phyloP scores from a whole-genome alignment of 2,113 vertebrate species.

The Halichoerus grypus region DNA sequence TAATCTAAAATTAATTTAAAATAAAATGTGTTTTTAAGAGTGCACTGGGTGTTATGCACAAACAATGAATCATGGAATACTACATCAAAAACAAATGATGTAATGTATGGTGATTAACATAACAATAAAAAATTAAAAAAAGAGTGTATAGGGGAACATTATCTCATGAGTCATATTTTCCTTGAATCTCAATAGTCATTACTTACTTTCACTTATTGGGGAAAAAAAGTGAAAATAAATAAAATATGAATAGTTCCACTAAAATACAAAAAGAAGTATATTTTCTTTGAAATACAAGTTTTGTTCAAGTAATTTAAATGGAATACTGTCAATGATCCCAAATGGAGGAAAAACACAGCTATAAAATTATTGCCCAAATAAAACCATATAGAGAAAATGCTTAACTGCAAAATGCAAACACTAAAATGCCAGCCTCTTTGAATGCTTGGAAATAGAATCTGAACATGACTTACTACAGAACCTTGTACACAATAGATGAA shows the following conservation, averaged over 20 bases:
- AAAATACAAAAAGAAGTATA: neutral
- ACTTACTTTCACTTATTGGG: neutral
- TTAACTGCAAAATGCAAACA: neutral
- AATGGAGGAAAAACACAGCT: neutral
- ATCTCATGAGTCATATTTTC: neutral
- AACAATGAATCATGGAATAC: too few species aligned
- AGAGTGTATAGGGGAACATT: neutral
- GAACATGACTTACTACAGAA: neutral
- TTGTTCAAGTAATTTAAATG: slow-evolving; percentile 22
- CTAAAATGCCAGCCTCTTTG: neutral
- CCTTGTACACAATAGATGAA: neutral
- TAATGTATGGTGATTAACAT: too few species aligned
- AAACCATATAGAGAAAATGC: neutral
- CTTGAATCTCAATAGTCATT: neutral
- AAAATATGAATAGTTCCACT: neutral
- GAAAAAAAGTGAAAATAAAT: neutral
- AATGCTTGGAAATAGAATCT: neutral
- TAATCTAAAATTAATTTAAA: neutral
- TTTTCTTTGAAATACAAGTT: slow-evolving; percentile 27
- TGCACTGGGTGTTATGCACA: too few species aligned
- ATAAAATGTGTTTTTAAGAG: neutral
- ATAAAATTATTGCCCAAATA: slow-evolving; percentile 8
- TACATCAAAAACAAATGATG: too few species aligned
- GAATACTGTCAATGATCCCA: neutral
- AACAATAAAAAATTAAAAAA: too few species aligned